Evolutionary conservation across 2,113 vertebrate species (phyloP).

Genomic region (Periophthalmodon schlosseri): DNA sequence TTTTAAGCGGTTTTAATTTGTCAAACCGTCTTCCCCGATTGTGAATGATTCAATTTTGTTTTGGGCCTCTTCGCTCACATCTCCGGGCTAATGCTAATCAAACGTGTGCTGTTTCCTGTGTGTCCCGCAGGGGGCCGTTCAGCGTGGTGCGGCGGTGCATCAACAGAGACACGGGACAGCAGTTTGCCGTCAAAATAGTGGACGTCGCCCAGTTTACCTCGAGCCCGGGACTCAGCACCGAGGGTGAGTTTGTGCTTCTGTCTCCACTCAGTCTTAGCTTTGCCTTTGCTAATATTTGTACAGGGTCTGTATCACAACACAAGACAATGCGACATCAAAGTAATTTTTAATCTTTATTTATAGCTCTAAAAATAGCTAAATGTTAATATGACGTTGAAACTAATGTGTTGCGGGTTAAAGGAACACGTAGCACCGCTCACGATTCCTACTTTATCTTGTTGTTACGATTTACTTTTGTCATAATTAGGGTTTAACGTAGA

Average conservation of each 20-base stretch:
- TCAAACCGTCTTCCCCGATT: neutral
- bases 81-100: neutral
- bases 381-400: no score
- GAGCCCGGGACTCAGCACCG: constrained; percentile 98
- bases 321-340: no score
- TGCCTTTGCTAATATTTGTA: neutral
- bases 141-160: constrained; percentile 98
- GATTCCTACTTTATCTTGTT: no score
- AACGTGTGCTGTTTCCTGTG: constrained; percentile 2
- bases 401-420: no score
- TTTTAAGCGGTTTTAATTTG: neutral
- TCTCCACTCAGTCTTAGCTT: neutral
- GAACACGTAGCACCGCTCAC: no score
- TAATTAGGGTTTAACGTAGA: no score
- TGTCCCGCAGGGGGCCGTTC: constrained; percentile 89
- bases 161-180: constrained; percentile 97
- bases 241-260: constrained; percentile 79
- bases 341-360: no score
- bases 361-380: no score
- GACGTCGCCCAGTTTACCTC: constrained; percentile 99
- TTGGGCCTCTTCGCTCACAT: neutral
- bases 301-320: no score
- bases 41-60: neutral
- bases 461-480: constrained; percentile 1
- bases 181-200: constrained; percentile 99